These are phyloP conservation scores for Diplazon laetatorius DNA, from an alignment of 2,888 invertebrate species.

Conservation along the genomic window DNA sequence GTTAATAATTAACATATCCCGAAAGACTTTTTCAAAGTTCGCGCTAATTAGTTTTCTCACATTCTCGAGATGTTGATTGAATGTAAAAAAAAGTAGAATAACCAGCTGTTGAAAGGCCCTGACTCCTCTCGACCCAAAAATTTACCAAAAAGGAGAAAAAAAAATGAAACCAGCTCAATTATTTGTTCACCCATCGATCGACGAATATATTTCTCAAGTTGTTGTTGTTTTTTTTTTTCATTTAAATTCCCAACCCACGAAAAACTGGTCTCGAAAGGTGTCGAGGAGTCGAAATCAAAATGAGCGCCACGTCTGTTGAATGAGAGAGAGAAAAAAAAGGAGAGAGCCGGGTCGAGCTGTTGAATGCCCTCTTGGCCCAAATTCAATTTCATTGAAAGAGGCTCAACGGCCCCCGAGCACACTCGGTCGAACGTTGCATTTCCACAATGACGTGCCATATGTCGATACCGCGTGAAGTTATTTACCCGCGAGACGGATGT, in stretches of 20 bases:
- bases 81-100: too few relatives aligned
- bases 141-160: too few relatives aligned
- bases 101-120: too few relatives aligned
- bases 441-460: not conserved
- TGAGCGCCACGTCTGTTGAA: not conserved
- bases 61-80: too few relatives aligned
- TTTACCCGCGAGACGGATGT: conserved; percentile 27
- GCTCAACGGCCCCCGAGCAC: not conserved
- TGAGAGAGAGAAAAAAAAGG: not conserved
- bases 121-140: too few relatives aligned
- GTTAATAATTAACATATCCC: too few relatives aligned
- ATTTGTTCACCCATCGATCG: too few relatives aligned
- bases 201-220: not conserved
- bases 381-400: conserved; percentile 4
- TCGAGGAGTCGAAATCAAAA: not conserved
- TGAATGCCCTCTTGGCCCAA: conserved; percentile 18
- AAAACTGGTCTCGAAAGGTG: not conserved
- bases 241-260: not conserved
- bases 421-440: not conserved
- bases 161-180: too few relatives aligned
- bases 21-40: too few relatives aligned
- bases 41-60: too few relatives aligned
- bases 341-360: not conserved
- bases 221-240: not conserved
- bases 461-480: not conserved